These are phyloP conservation scores for Hemichromis elongatus DNA, from an alignment of 2,113 vertebrate species.

Conservation along the genomic window DNA sequence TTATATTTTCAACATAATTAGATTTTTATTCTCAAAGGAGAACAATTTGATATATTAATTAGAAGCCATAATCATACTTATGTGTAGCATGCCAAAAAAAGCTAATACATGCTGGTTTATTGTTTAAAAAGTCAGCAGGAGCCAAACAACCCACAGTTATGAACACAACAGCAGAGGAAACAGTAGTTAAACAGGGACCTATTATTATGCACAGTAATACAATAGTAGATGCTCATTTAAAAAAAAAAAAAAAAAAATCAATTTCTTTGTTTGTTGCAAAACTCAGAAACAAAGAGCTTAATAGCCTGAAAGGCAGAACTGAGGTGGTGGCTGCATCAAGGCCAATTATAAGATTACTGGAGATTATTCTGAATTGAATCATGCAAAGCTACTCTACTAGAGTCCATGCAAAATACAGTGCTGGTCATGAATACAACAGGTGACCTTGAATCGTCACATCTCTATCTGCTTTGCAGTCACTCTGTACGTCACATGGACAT, in stretches of 20 bases:
- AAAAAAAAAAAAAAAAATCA: not conserved
- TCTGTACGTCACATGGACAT: not conserved
- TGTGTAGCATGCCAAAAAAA: not conserved
- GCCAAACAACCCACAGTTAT: not conserved
- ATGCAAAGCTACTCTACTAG: not conserved
- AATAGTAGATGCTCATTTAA: not conserved
- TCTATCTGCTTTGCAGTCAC: not conserved
- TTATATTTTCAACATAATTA: not conserved
- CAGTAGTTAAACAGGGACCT: not conserved
- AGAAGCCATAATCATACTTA: not conserved
- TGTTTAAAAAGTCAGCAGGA: not conserved
- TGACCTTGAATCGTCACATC: not conserved
- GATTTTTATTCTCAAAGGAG: not conserved
- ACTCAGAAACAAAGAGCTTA: not conserved
- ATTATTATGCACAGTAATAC: not conserved
- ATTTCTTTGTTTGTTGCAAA: not conserved
- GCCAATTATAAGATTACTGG: not conserved
- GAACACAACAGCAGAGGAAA: not conserved
- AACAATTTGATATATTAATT: not conserved
- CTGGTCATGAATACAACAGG: fast-evolving
- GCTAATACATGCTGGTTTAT: not conserved
- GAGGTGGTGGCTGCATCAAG: not conserved
- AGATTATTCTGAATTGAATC: not conserved
- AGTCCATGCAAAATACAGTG: not conserved
- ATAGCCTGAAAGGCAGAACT: not conserved